Evolutionary conservation across 2,113 vertebrate species (phyloP).

Genomic region (Ceratotherium simum): DNA sequence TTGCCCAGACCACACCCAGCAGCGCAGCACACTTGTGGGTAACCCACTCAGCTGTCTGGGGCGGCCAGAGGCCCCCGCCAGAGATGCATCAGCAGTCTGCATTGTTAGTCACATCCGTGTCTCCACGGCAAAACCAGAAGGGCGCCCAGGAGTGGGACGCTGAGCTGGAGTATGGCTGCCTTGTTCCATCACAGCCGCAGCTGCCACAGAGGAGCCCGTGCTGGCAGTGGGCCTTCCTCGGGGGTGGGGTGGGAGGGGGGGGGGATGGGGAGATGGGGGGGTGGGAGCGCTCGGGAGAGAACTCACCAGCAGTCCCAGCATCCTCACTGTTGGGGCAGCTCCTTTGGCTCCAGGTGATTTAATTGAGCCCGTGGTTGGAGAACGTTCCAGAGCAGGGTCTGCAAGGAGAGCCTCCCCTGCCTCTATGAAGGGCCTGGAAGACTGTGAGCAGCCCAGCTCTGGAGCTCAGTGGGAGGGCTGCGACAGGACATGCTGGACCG

Average conservation of each 20-base stretch:
- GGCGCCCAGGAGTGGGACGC: background rate
- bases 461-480: background rate
- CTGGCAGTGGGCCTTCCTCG: no score
- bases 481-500: accelerated
- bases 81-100: background rate
- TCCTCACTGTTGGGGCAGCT: background rate
- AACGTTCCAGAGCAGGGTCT: background rate
- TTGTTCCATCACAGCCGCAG: background rate
- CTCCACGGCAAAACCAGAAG: background rate
- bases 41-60: background rate
- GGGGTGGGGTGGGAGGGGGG: no score
- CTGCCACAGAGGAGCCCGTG: background rate
- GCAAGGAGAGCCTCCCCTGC: background rate
- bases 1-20: background rate
- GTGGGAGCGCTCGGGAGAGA: no score
- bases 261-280: no score
- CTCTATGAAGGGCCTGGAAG: accelerated
- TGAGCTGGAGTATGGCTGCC: background rate
- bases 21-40: accelerated
- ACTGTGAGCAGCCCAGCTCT: accelerated
- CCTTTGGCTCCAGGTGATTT: no score
- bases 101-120: background rate
- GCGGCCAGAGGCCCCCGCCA: background rate
- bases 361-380: background rate
- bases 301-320: no score